These are phyloP conservation scores for Myocastor coypus DNA, from an alignment of 2,113 vertebrate species.

Conservation along the genomic window DNA sequence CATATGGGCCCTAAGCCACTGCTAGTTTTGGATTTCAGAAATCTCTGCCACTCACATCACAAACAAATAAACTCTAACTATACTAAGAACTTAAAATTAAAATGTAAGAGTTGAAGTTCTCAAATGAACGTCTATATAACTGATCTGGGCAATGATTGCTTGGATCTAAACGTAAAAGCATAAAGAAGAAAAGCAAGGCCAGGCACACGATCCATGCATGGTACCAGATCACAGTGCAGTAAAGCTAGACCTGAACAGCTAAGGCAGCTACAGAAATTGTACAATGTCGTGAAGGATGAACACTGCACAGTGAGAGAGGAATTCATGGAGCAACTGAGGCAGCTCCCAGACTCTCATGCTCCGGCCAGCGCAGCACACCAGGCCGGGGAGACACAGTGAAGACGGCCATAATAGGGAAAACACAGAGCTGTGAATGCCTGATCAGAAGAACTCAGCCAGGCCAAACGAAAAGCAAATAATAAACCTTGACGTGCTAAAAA, in stretches of 20 bases:
- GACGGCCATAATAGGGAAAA: not conserved
- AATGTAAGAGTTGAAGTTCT: not conserved
- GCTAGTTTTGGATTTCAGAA: not conserved
- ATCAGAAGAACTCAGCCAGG: not conserved
- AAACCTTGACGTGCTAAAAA: not conserved
- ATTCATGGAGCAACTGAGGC: not conserved
- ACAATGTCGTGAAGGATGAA: not conserved
- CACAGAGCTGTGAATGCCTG: not conserved
- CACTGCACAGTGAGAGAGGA: not conserved
- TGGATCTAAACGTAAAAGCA: not conserved
- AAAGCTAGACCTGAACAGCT: not conserved
- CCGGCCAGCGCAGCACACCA: not conserved
- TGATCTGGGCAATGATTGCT: not conserved
- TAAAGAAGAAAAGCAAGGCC: not conserved
- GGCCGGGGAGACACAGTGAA: not conserved
- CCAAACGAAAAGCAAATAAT: not conserved
- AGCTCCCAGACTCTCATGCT: not conserved
- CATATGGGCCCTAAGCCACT: not conserved
- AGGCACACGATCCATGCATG: not conserved
- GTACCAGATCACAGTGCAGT: not conserved
- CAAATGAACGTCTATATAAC: not conserved
- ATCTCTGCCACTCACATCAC: not conserved
- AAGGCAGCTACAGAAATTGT: not conserved
- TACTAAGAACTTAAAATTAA: not conserved
- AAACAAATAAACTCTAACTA: not conserved